These are phyloP conservation scores for Globodera ellingtonae DNA, from an alignment of 1,140 invertebrate species.

Conservation along the genomic window DNA sequence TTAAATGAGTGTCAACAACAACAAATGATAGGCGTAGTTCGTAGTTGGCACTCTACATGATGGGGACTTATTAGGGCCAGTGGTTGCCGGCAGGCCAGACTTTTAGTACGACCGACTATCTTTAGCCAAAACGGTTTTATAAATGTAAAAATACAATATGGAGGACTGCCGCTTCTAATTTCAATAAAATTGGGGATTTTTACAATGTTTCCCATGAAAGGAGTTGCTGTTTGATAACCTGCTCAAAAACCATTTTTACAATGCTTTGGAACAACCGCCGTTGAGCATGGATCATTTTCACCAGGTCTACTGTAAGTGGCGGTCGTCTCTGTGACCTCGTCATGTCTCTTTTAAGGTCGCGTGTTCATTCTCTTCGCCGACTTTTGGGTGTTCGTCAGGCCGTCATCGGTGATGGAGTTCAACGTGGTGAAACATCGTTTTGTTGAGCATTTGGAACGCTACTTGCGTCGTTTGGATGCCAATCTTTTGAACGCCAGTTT, in stretches of 20 bases:
- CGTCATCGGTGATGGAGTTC: constrained; percentile 53
- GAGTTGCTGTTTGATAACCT: constrained; percentile 78
- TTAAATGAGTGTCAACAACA: no score
- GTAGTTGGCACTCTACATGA: no score
- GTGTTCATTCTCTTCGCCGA: constrained; percentile 50
- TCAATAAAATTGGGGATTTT: no score
- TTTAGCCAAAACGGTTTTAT: no score
- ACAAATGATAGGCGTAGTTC: no score
- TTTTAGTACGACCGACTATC: no score
- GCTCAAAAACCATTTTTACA: constrained; percentile 90
- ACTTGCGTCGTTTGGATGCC: constrained; percentile 32
- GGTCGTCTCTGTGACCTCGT: not conserved
- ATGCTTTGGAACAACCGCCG: constrained; percentile 71
- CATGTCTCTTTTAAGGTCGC: constrained; percentile 40
- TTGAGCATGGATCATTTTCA: constrained; percentile 79
- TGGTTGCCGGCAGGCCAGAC: no score
- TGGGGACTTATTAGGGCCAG: no score
- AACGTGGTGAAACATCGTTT: constrained; percentile 48
- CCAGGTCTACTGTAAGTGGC: constrained; percentile 81
- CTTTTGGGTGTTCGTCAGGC: constrained; percentile 41
- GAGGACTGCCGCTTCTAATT: no score
- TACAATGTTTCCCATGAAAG: constrained; percentile 69
- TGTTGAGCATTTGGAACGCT: constrained; percentile 31
- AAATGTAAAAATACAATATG: no score
- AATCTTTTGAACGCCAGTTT: constrained; percentile 39